Percentiles rank a stretch among this genome's conserved stretches.
phyloP scores from a whole-genome alignment of 1,140 invertebrate genomes.

The Bombus vancouverensis region DNA sequence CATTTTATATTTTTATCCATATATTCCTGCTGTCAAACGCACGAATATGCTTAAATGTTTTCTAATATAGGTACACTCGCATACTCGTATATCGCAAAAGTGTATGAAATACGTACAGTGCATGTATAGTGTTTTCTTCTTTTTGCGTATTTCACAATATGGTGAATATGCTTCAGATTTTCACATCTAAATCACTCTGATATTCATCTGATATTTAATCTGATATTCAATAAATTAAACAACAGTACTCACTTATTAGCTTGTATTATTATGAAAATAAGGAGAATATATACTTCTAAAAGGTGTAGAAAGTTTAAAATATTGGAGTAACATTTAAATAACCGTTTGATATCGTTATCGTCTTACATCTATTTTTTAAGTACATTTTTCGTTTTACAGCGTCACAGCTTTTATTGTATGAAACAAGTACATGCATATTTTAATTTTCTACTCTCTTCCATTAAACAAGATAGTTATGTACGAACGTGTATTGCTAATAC shows the following conservation, averaged over 20 bases:
- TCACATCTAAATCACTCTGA: background rate
- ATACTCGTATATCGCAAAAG: no score
- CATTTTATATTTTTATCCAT: no score
- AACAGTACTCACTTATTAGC: no score
- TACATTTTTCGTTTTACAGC: background rate
- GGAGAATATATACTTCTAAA: background rate
- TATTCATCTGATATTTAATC: background rate
- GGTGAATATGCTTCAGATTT: background rate
- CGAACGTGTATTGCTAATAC: no score
- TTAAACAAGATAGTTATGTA: no score
- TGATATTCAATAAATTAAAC: background rate
- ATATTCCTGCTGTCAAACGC: no score
- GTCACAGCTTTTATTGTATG: background rate
- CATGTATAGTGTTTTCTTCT: background rate
- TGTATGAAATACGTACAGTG: no score
- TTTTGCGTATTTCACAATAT: background rate
- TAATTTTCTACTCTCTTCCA: no score
- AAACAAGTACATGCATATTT: background rate
- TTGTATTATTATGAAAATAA: no score
- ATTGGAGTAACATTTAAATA: background rate
- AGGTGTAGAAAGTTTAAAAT: background rate
- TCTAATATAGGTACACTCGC: no score
- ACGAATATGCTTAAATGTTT: no score
- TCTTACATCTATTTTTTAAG: no score
- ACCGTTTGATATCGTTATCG: background rate